Evolutionary conservation across 1,140 invertebrate genomes (phyloP).

Genomic region (Mylabris phalerata): DNA sequence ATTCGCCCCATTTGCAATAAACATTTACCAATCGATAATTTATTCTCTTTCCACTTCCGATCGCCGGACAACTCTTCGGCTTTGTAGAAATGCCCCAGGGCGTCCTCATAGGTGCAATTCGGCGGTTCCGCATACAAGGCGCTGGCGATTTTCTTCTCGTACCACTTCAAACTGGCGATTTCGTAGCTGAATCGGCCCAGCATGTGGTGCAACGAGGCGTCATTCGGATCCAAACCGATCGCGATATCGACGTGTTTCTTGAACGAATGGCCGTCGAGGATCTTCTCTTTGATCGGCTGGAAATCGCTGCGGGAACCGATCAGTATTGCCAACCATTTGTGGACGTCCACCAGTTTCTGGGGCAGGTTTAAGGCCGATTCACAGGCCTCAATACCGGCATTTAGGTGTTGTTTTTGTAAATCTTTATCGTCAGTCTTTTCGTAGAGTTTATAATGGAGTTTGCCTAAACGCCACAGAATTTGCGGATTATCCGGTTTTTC

Average conservation of each 20-base stretch:
- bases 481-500: constrained; percentile 45
- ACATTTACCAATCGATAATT: constrained; percentile 63
- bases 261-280: constrained; percentile 60
- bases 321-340: constrained; percentile 76
- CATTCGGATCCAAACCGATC: constrained; percentile 56
- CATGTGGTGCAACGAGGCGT: constrained; percentile 61
- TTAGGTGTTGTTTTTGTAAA: constrained; percentile 48
- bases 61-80: constrained; percentile 56
- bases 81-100: constrained; percentile 55
- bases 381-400: constrained; percentile 54
- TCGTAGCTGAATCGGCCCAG: constrained; percentile 64
- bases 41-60: constrained; percentile 59
- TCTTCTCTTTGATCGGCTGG: constrained; percentile 58
- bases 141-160: constrained; percentile 62
- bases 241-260: constrained; percentile 68
- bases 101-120: constrained; percentile 57
- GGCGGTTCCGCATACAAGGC: constrained; percentile 63
- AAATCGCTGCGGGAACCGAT: constrained; percentile 47
- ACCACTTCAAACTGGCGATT: constrained; percentile 62
- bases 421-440: constrained; percentile 44
- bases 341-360: constrained; percentile 52
- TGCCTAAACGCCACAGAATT: constrained; percentile 63
- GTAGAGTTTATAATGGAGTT: constrained; percentile 53
- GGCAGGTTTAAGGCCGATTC: constrained; percentile 51
- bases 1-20: constrained; percentile 51